Evolutionary conservation across 2,797 vertebrate genomes (phyloP).

Genomic region (Acanthurus lineatus): DNA sequence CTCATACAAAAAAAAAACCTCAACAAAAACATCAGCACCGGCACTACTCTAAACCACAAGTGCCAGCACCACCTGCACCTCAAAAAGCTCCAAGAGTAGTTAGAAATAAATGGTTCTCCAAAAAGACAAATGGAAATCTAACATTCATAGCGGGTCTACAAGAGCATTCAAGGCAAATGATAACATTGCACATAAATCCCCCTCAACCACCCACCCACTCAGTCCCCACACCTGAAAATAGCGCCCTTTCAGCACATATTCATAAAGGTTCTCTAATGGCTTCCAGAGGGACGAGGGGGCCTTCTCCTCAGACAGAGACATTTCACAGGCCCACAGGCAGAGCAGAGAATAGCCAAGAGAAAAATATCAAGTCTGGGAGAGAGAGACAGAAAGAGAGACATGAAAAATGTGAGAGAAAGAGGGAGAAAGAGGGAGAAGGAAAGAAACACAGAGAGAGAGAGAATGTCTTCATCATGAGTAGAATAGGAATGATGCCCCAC

Average conservation of each 20-base stretch:
- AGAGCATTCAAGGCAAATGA: slow-evolving; percentile 61
- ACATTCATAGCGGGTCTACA: slow-evolving; percentile 53
- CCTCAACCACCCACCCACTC: slow-evolving; percentile 64
- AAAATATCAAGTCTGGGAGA: slow-evolving; percentile 71
- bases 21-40: slow-evolving; percentile 26
- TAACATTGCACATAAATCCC: slow-evolving; percentile 63
- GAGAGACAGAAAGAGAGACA: slow-evolving; percentile 29
- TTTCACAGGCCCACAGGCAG: slow-evolving; percentile 84
- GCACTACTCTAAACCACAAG: slow-evolving; percentile 28
- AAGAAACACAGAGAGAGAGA: slow-evolving; percentile 32
- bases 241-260: slow-evolving; percentile 84
- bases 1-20: slow-evolving; percentile 7
- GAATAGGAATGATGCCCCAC: slow-evolving; percentile 87
- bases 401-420: neutral
- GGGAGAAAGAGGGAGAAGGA: neutral
- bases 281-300: slow-evolving; percentile 83
- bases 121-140: slow-evolving; percentile 46
- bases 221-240: slow-evolving; percentile 73
- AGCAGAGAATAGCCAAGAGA: slow-evolving; percentile 71
- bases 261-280: slow-evolving; percentile 88
- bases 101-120: slow-evolving; percentile 26
- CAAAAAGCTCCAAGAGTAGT: slow-evolving; percentile 17
- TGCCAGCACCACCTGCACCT: slow-evolving; percentile 23
- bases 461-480: slow-evolving; percentile 85
- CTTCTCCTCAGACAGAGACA: slow-evolving; percentile 80